Percentiles rank a stretch among this genome's conserved stretches.
Evolutionary conservation across 2,113 vertebrate genomes (phyloP).

Genomic region (Lethenteron camtschaticum): DNA sequence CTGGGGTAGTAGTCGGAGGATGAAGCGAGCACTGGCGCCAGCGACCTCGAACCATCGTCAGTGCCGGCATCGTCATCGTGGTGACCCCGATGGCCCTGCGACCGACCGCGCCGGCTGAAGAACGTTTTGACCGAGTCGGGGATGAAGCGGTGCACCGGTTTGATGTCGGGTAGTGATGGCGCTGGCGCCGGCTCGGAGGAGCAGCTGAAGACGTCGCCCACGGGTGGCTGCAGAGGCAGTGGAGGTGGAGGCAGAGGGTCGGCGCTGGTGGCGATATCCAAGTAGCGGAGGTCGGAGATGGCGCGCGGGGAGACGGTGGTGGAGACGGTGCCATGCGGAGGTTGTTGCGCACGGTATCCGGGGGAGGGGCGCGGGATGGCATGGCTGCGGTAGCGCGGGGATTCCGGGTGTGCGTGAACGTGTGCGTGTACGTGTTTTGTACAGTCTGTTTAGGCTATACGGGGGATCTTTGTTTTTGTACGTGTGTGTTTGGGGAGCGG

Average conservation of each 20-base stretch:
- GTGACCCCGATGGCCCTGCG: constrained; percentile 1
- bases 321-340: too few relatives aligned
- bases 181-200: not conserved
- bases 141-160: constrained; percentile 12
- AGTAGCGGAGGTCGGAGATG: too few relatives aligned
- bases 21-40: constrained; percentile 24
- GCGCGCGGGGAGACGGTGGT: too few relatives aligned
- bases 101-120: constrained; percentile 12
- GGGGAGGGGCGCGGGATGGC: too few relatives aligned
- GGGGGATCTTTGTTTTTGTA: too few relatives aligned
- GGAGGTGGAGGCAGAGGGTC: not conserved
- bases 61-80: constrained; percentile 13
- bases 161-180: not conserved
- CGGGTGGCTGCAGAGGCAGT: not conserved
- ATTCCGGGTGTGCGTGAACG: too few relatives aligned
- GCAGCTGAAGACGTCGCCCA: not conserved
- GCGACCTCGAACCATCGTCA: constrained; percentile 19
- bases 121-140: constrained; percentile 19
- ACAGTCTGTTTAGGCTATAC: too few relatives aligned
- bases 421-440: too few relatives aligned
- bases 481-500: too few relatives aligned
- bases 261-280: too few relatives aligned
- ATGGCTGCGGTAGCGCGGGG: too few relatives aligned
- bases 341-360: too few relatives aligned
- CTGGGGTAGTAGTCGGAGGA: constrained; percentile 10